phyloP scores from a whole-genome alignment of 2,797 vertebrate genomes.

The Artibeus jamaicensis region DNA sequence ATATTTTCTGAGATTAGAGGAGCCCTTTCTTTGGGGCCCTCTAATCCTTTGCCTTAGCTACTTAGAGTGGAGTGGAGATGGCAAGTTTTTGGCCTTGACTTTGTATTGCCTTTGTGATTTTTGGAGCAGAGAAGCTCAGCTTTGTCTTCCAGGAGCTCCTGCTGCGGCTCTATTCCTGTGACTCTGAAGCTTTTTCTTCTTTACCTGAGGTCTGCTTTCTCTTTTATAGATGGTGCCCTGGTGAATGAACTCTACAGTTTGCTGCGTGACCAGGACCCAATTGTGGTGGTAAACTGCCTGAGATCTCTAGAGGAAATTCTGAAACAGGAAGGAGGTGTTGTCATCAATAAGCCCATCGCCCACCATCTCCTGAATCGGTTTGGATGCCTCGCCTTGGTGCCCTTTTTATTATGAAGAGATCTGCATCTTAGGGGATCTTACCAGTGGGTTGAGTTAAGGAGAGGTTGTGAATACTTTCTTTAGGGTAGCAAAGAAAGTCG shows the following conservation, averaged over 20 bases:
- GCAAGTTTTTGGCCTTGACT: neutral
- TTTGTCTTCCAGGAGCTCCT: neutral
- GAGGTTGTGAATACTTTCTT: neutral
- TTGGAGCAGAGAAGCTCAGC: neutral
- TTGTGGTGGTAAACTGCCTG: constrained; percentile 97
- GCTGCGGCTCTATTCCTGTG: neutral
- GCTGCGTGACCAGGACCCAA: constrained; percentile 94
- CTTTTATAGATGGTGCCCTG: constrained; percentile 86
- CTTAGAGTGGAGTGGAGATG: neutral
- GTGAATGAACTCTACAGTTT: constrained; percentile 96
- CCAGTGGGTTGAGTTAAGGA: neutral
- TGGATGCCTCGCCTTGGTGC: neutral
- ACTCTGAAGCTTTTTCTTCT: constrained; percentile 25
- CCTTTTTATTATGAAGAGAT: constrained; percentile 11
- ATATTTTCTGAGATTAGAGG: constrained; percentile 35
- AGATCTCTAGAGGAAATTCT: constrained; percentile 95
- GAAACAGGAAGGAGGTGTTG: constrained; percentile 93
- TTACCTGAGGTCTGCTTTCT: constrained; percentile 33
- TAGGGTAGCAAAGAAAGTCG: neutral
- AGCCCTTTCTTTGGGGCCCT: neutral
- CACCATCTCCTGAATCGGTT: constrained; percentile 98
- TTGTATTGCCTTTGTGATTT: constrained; percentile 31
- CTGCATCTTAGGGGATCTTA: neutral
- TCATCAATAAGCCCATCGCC: constrained; percentile 97
- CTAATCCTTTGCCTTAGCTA: neutral